These are phyloP conservation scores for Chloropsis hardwickii DNA, from an alignment of 2,113 vertebrate species.

Conservation along the genomic window DNA sequence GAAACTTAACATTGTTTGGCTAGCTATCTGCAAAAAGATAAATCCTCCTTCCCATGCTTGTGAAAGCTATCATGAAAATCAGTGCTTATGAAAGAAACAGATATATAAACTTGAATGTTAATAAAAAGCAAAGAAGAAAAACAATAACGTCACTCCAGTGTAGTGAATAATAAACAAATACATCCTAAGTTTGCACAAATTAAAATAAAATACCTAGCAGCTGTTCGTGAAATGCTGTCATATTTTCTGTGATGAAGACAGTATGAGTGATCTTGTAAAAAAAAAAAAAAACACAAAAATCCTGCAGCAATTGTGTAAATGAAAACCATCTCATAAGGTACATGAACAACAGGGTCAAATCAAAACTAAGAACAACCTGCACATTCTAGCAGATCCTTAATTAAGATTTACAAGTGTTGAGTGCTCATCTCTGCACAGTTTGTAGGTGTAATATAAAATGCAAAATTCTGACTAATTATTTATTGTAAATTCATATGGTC, in stretches of 20 bases:
- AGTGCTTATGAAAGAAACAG: background rate
- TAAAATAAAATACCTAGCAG: background rate
- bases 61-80: background rate
- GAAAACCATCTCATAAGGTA: background rate
- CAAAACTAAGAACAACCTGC: background rate
- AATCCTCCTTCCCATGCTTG: background rate
- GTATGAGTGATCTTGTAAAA: background rate
- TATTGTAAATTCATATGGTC: background rate
- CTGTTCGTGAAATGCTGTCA: background rate
- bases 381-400: background rate
- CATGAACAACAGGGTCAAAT: background rate
- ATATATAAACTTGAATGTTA: background rate
- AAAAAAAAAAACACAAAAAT: background rate
- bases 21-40: background rate
- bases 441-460: background rate
- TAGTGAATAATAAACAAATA: background rate
- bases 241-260: background rate
- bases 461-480: slow-evolving; percentile 8
- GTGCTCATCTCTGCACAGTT: background rate
- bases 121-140: background rate
- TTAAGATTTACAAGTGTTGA: background rate
- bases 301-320: background rate
- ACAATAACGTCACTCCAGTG: background rate
- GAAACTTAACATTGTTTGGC: background rate
- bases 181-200: background rate